These are phyloP conservation scores for Rhea pennata DNA, from an alignment of 2,113 vertebrate genomes.

Conservation along the genomic window DNA sequence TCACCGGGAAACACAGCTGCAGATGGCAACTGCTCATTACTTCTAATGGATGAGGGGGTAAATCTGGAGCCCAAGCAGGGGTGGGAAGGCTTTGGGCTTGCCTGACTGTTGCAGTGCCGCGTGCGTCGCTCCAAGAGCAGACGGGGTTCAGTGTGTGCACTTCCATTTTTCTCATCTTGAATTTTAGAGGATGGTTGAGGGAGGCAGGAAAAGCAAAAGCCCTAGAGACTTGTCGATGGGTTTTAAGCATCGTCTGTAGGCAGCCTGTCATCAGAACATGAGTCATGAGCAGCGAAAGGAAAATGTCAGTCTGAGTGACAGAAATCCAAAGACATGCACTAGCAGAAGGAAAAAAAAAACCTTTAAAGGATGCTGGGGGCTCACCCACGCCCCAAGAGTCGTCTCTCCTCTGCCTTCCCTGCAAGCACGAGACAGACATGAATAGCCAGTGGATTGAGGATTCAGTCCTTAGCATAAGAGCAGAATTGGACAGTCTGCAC, in stretches of 20 bases:
- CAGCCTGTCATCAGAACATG: slow-evolving; percentile 66
- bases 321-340: slow-evolving; percentile 53
- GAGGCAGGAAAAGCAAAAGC: slow-evolving; percentile 71
- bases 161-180: slow-evolving; percentile 60
- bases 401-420: slow-evolving; percentile 42
- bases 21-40: neutral
- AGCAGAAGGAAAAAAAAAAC: slow-evolving; percentile 28
- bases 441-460: slow-evolving; percentile 51
- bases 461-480: slow-evolving; percentile 3
- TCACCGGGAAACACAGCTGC: slow-evolving; percentile 3
- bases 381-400: slow-evolving; percentile 33
- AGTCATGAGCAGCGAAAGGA: slow-evolving; percentile 63
- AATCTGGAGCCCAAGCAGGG: slow-evolving; percentile 12
- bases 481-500: slow-evolving; percentile 12
- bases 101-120: slow-evolving; percentile 46
- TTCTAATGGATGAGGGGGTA: neutral
- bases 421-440: slow-evolving; percentile 38
- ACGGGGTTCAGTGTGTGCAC: neutral
- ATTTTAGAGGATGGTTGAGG: slow-evolving; percentile 71
- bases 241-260: slow-evolving; percentile 69
- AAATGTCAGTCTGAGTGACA: slow-evolving; percentile 64
- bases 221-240: slow-evolving; percentile 68
- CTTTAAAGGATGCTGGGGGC: slow-evolving; percentile 55
- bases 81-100: slow-evolving; percentile 29
- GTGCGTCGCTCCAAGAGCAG: slow-evolving; percentile 5